Percentiles rank a stretch among this genome's conserved stretches.
Conservation (phyloP, 2,888 invertebrate species). For the Synanthedon vespiformis region DNA sequence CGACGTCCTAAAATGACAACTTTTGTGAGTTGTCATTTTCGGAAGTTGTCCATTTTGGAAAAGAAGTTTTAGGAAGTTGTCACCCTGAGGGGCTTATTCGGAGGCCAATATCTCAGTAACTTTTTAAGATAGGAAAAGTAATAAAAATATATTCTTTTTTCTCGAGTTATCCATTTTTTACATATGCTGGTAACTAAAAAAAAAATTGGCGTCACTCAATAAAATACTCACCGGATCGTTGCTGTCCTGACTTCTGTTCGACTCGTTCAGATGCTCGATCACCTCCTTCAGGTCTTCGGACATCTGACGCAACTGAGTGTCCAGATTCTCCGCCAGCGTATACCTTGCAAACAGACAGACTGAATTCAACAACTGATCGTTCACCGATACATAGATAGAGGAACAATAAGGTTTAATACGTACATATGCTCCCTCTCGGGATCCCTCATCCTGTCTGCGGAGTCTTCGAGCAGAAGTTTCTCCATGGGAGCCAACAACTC, state of each 20-base stretch:
- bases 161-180: too few species aligned
- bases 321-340: conserved; percentile 88
- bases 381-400: background rate
- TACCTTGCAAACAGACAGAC: conserved; percentile 65
- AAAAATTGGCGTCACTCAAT: background rate
- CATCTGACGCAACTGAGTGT: conserved; percentile 94
- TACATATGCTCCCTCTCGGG: conserved; percentile 91
- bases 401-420: conserved; percentile 18
- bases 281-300: conserved; percentile 95
- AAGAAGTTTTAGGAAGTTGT: too few species aligned
- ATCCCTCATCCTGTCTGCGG: conserved; percentile 74
- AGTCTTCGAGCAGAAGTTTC: conserved; percentile 77
- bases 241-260: conserved; percentile 84
- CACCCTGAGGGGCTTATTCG: too few species aligned
- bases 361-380: too few species aligned
- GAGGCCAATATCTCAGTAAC: too few species aligned
- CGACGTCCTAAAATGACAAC: too few species aligned
- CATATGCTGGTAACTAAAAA: too few species aligned
- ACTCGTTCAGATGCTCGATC: conserved; percentile 92
- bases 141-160: too few species aligned
- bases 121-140: too few species aligned
- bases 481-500: conserved; percentile 88
- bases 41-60: too few species aligned
- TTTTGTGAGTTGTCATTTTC: too few species aligned
- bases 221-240: conserved; percentile 82